Conservation (phyloP, 2,888 invertebrate genomes). For the Zaprionus lineosus region DNA sequence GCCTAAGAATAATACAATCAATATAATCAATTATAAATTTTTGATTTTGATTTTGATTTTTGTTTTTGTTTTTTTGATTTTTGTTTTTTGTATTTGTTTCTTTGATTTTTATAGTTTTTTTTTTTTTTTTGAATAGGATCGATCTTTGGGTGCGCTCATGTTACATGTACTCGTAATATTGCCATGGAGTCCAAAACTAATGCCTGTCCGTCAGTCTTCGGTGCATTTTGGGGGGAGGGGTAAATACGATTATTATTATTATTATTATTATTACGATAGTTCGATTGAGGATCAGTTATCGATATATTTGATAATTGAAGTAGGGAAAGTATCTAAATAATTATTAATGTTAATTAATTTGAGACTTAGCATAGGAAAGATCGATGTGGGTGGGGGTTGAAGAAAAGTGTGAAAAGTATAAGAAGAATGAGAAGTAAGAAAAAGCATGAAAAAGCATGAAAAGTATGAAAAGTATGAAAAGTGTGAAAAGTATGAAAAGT, state of each 20-base stretch:
- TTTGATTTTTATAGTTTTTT: too few species aligned
- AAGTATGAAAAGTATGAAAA: too few species aligned
- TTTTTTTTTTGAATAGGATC: slow-evolving; percentile 33
- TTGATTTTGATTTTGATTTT: slow-evolving; percentile 28
- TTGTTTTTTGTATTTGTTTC: too few species aligned
- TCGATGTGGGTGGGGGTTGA: too few species aligned
- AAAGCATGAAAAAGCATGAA: too few species aligned
- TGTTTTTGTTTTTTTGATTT: too few species aligned
- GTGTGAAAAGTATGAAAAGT: neutral
- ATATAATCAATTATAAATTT: too few species aligned
- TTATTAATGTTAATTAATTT: slow-evolving; percentile 34
- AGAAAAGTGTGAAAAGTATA: slow-evolving; percentile 16
- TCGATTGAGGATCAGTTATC: too few species aligned
- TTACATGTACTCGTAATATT: slow-evolving; percentile 40
- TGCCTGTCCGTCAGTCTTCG: slow-evolving; percentile 60
- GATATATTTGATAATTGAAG: slow-evolving; percentile 26
- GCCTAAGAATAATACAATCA: slow-evolving; percentile 46
- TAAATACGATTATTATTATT: too few species aligned
- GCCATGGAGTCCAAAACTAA: slow-evolving; percentile 61
- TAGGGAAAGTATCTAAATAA: slow-evolving; percentile 66
- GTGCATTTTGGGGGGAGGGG: slow-evolving; percentile 57
- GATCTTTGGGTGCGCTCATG: slow-evolving; percentile 48
- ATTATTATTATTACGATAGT: neutral
- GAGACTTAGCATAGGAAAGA: slow-evolving; percentile 48
- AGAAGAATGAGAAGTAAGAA: too few species aligned